Evolutionary conservation across 2,888 invertebrate genomes (phyloP).

Genomic region (Chelonus formosanus): DNA sequence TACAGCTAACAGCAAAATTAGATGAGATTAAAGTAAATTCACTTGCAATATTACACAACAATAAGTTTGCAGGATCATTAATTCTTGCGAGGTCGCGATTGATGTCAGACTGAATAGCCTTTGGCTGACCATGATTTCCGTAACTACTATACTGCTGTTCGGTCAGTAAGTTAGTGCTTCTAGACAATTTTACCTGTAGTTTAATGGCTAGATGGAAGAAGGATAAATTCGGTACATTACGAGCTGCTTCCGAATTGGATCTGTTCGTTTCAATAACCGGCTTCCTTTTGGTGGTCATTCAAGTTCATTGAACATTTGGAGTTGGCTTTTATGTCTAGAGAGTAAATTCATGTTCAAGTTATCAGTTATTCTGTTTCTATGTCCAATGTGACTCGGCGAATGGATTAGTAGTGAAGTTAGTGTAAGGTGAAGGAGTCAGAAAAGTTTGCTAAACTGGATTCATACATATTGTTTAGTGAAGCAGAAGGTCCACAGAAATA

Average conservation of each 20-base stretch:
- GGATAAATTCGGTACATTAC: conserved; percentile 1
- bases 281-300: conserved; percentile 2
- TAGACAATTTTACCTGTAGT: conserved; percentile 2
- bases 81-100: conserved; percentile 30
- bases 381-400: too few relatives aligned
- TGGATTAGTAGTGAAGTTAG: too few relatives aligned
- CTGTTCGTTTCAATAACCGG: background rate
- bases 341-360: too few relatives aligned
- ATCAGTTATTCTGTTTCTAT: too few relatives aligned
- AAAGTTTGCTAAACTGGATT: too few relatives aligned
- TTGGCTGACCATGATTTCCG: conserved; percentile 38
- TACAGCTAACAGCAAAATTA: too few relatives aligned
- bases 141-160: conserved; percentile 34
- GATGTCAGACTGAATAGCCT: conserved; percentile 30
- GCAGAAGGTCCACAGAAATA: too few relatives aligned
- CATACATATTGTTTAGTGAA: too few relatives aligned
- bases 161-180: conserved; percentile 2
- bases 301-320: conserved; percentile 4
- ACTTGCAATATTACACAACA: conserved; percentile 24
- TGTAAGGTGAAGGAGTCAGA: too few relatives aligned
- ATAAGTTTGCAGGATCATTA: conserved; percentile 38
- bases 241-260: conserved; percentile 4
- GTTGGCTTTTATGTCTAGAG: too few relatives aligned
- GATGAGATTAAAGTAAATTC: background rate
- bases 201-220: background rate